Evolutionary conservation across 2,797 vertebrate species (phyloP).

Genomic region (Micropoecilia bifurca): DNA sequence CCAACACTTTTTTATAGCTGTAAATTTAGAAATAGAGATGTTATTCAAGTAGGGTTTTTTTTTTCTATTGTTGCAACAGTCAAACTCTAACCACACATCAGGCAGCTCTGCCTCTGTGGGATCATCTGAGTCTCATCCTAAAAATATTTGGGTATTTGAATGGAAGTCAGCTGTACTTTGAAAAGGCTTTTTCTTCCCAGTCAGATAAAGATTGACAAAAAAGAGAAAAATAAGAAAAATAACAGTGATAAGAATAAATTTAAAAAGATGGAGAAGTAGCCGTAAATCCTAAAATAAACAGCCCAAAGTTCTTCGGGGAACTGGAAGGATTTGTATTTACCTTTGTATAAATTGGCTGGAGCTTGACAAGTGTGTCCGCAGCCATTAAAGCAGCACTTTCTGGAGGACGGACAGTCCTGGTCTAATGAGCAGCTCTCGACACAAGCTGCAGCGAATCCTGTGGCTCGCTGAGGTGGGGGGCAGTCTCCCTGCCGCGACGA

Average conservation of each 20-base stretch:
- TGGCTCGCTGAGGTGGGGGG: constrained; percentile 65
- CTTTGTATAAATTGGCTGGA: constrained; percentile 82
- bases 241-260: background rate
- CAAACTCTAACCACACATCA: constrained; percentile 17
- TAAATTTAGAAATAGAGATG: background rate
- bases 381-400: constrained; percentile 80
- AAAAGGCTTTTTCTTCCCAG: background rate
- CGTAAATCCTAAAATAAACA: background rate
- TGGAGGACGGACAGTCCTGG: constrained; percentile 73
- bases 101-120: background rate
- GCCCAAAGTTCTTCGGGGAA: background rate
- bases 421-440: constrained; percentile 78
- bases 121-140: background rate
- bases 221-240: background rate
- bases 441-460: constrained; percentile 79
- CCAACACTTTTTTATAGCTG: background rate
- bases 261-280: background rate
- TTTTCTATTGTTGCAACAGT: constrained; percentile 11
- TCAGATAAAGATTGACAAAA: background rate
- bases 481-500: constrained; percentile 75
- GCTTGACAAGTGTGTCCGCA: constrained; percentile 81
- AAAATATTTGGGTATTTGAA: background rate
- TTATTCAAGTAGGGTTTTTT: constrained; percentile 5
- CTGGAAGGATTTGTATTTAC: constrained; percentile 56
- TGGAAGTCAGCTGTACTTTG: background rate